Percentiles rank a stretch among this genome's conserved stretches.
Conservation (phyloP, 2,113 vertebrate species). For the Limnothrissa miodon region DNA sequence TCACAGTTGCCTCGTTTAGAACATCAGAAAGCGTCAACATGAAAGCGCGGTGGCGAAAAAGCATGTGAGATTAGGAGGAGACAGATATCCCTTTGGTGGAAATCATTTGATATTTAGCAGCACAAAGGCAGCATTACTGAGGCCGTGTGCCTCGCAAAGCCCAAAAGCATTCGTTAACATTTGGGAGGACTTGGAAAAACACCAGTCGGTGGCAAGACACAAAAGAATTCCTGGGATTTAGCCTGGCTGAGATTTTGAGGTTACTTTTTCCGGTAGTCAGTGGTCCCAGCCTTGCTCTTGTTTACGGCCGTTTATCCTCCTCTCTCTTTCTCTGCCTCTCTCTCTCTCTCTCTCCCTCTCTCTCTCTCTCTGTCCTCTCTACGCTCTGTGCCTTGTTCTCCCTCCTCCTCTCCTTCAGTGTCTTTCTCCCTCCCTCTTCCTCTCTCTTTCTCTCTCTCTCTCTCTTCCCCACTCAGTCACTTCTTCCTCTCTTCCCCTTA, state of each 20-base stretch:
- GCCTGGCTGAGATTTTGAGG: background rate
- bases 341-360: conserved; percentile 35
- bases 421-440: conserved; percentile 27
- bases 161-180: conserved; percentile 8
- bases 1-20: background rate
- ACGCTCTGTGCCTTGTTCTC: background rate
- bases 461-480: conserved; percentile 36
- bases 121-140: background rate
- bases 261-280: conserved; percentile 14
- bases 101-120: background rate
- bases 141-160: background rate
- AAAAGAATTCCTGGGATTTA: conserved; percentile 16
- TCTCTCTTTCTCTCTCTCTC: conserved; percentile 29
- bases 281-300: background rate
- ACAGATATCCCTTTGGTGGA: conserved; percentile 9
- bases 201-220: background rate
- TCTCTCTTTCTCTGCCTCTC: conserved; percentile 28
- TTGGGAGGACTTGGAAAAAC: conserved; percentile 5
- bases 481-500: conserved; percentile 17
- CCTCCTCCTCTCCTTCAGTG: conserved; percentile 42
- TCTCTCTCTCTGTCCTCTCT: conserved; percentile 45
- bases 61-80: background rate
- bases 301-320: background rate
- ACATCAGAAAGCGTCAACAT: background rate
- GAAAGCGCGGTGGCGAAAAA: background rate